A percentile compares a stretch with the other conserved stretches of the same genome.
Evolutionary conservation across 1,140 invertebrate genomes (phyloP).

Genomic region (Eumaeus atala): DNA sequence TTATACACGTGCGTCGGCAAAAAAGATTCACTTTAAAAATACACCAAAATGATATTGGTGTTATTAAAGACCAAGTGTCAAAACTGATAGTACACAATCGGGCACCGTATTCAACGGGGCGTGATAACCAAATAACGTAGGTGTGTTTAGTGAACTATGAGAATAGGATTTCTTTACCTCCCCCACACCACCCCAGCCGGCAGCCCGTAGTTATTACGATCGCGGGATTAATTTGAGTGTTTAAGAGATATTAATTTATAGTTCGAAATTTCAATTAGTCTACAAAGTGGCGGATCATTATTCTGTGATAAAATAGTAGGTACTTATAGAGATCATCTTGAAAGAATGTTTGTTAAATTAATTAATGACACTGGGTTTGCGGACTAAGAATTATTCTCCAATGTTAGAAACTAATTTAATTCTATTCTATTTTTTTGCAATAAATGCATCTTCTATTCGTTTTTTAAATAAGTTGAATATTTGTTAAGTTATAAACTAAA

Average conservation of each 20-base stretch:
- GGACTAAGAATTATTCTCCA: no score
- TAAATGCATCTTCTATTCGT: no score
- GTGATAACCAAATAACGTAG: slow-evolving; percentile 66
- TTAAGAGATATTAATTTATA: background rate
- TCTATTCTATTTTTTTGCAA: no score
- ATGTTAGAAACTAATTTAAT: no score
- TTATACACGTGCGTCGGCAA: background rate
- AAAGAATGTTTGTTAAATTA: no score
- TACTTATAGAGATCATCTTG: no score
- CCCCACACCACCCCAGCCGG: slow-evolving; percentile 16
- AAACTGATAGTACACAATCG: slow-evolving; percentile 32
- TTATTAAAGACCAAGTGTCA: slow-evolving; percentile 38
- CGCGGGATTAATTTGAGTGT: background rate
- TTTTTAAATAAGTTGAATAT: no score
- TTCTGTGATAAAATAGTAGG: no score
- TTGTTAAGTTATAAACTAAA: no score
- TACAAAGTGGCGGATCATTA: no score
- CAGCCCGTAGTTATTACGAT: background rate
- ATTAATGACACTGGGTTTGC: no score
- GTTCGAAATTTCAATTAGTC: no score
- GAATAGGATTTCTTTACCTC: slow-evolving; percentile 67
- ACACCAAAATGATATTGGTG: slow-evolving; percentile 3
- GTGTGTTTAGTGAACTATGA: slow-evolving; percentile 69
- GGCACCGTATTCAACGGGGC: slow-evolving; percentile 62
- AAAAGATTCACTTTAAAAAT: background rate